Evolutionary conservation across 2,797 vertebrate genomes (phyloP), one percentile per base, ranked within the genome.

Genomic region (Sebastes paucispinis): DNA sequence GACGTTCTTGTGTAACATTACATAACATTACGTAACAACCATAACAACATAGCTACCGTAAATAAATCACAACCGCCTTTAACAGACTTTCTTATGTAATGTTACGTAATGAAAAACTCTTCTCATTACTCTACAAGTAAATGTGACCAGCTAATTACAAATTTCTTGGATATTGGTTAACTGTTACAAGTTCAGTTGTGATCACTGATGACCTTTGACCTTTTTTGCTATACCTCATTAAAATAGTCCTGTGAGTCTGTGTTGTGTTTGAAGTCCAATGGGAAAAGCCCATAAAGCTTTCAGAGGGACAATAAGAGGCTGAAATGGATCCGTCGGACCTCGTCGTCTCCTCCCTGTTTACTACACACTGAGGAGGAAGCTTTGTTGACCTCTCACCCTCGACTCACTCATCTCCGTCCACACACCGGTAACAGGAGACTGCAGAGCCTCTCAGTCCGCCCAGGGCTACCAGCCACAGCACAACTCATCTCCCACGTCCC

Each of bases 381-480:
- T 91, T 86, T 81, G 87, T 75, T 80, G 89, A 90, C 90, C 93
- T 89, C 24, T 77, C 47, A 82, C 88, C 89, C 39, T 16, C 73
- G 73, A 83, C 90, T 94, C 90, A 91, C 93, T 93, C 93, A 86
- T 81, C 78, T 91, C 90, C 86, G 91, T 93, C 94, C 80, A 77
- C 78, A 73, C 13, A 60, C 81, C 20, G 0, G 75, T 89, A 89
- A 90, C 81, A 80, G 88, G 90, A 94, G 91, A 93, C 86, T 88
- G 74, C 87, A 84, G 80, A 88, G 88, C 80, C 63, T 79, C 66
- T 77, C 52, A 60, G 58, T 8, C 78, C 91, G 88, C 87, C 91
- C 77, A 57, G 80, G 88, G 82, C 92, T 91, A 88, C 84, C 71
- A 91, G 58, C 69, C 69, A 39, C 90, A 90, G 88, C 89, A 86